Conservation (phyloP, 2,888 invertebrate genomes). For the Orchestes rusci region DNA sequence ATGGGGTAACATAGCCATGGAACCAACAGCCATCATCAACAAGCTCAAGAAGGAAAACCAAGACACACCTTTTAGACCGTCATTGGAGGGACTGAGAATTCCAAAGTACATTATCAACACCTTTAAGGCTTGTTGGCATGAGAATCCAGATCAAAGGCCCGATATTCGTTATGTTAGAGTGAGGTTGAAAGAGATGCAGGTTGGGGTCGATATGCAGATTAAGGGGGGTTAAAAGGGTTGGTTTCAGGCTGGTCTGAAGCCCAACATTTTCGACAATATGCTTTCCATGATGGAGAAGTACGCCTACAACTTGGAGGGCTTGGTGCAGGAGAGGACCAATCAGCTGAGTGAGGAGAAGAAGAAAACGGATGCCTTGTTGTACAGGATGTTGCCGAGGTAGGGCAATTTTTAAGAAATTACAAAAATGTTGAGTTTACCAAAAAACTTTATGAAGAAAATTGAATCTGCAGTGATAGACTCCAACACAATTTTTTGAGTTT, state of each 20-base stretch:
- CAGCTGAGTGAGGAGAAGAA: constrained; percentile 76
- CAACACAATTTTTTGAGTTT: too few species aligned
- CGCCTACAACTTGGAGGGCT: constrained; percentile 74
- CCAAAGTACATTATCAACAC: constrained; percentile 69
- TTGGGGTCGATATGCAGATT: too few species aligned
- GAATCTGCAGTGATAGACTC: too few species aligned
- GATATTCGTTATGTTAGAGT: constrained; percentile 70
- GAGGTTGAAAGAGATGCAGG: constrained; percentile 73
- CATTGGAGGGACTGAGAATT: constrained; percentile 56
- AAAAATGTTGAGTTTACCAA: too few species aligned
- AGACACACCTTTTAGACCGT: constrained; percentile 55
- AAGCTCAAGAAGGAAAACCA: constrained; percentile 37
- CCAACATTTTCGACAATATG: constrained; percentile 87
- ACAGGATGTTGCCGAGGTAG: constrained; percentile 82
- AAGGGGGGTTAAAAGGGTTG: too few species aligned
- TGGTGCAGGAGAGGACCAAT: constrained; percentile 76
- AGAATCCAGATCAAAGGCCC: constrained; percentile 69
- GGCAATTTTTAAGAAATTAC: too few species aligned
- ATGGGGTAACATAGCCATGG: constrained; percentile 58
- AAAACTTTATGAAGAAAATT: too few species aligned
- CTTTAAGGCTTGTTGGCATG: constrained; percentile 74
- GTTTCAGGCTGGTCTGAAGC: constrained; percentile 58
- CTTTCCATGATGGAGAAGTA: constrained; percentile 87
- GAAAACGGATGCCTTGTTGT: constrained; percentile 74
- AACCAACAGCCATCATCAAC: constrained; percentile 43